Evolutionary conservation across 2,113 vertebrate species (phyloP).

Genomic region (Athene noctua): DNA sequence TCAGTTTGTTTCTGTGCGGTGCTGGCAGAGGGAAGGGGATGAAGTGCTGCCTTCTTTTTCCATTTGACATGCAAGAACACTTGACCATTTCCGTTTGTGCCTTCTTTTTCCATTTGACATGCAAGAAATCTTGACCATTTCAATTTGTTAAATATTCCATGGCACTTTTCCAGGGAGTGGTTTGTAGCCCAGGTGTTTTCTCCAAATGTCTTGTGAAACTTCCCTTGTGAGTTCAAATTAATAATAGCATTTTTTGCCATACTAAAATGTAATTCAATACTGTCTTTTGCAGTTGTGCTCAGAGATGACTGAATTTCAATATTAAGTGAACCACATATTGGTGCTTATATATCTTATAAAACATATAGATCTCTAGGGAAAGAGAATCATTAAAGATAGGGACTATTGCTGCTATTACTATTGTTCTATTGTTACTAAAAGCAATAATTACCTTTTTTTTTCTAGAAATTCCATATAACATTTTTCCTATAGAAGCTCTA

Average conservation of each 20-base stretch:
- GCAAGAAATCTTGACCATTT: background rate
- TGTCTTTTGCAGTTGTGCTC: background rate
- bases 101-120: background rate
- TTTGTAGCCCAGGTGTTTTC: background rate
- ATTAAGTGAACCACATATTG: background rate
- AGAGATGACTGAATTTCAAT: background rate
- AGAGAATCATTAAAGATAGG: background rate
- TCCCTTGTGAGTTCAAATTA: slow-evolving; percentile 17
- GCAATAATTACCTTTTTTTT: slow-evolving; percentile 26
- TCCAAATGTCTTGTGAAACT: background rate
- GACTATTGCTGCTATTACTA: background rate
- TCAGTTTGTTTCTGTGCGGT: background rate
- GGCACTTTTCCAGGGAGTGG: background rate
- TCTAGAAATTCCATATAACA: slow-evolving; percentile 3
- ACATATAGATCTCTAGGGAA: background rate
- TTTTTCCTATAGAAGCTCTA: background rate
- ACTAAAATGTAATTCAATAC: slow-evolving; percentile 3
- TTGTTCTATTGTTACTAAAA: background rate
- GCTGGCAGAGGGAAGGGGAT: background rate
- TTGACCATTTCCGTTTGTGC: background rate
- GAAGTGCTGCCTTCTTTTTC: background rate
- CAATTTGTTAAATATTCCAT: background rate
- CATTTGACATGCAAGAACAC: background rate
- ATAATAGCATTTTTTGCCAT: background rate
- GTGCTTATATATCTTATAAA: slow-evolving; percentile 12